Percentiles rank a stretch among this genome's conserved stretches.
Conservation (phyloP, 2,113 vertebrate genomes). For the Rhinoptilus africanus region DNA sequence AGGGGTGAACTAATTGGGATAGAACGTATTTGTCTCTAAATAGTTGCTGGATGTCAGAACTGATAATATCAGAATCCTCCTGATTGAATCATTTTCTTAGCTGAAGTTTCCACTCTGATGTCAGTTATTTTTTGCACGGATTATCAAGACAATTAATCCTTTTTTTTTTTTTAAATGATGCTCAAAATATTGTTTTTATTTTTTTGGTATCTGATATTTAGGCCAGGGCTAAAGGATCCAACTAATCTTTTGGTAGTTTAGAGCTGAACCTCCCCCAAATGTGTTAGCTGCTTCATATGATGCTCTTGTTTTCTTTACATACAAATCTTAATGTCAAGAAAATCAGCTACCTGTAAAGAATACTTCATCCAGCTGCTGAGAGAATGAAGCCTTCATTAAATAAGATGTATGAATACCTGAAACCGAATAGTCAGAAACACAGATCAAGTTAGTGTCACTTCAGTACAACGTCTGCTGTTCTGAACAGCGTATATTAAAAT, state of each 20-base stretch:
- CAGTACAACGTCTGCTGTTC: neutral
- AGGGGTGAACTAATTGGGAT: neutral
- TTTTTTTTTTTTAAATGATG: neutral
- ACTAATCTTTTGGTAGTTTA: neutral
- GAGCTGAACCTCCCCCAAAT: neutral
- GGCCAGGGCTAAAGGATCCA: neutral
- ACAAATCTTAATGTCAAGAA: slow-evolving; percentile 7
- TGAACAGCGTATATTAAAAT: neutral
- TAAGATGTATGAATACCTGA: slow-evolving; percentile 29
- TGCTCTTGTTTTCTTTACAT: neutral
- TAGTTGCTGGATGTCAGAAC: neutral
- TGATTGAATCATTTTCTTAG: slow-evolving; percentile 10
- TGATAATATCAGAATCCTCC: slow-evolving; percentile 12
- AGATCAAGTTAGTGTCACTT: slow-evolving; percentile 14
- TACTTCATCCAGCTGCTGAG: neutral
- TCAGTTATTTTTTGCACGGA: neutral
- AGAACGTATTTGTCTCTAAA: neutral
- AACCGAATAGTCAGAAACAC: slow-evolving; percentile 14
- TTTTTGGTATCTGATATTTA: neutral
- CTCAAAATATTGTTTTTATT: neutral
- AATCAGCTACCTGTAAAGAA: neutral
- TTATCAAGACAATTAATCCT: neutral
- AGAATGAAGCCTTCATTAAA: slow-evolving; percentile 37
- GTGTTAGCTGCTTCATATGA: neutral
- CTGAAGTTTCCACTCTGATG: neutral